phyloP scores from a whole-genome alignment of 2,888 invertebrate species.

The Netelia melanura region DNA sequence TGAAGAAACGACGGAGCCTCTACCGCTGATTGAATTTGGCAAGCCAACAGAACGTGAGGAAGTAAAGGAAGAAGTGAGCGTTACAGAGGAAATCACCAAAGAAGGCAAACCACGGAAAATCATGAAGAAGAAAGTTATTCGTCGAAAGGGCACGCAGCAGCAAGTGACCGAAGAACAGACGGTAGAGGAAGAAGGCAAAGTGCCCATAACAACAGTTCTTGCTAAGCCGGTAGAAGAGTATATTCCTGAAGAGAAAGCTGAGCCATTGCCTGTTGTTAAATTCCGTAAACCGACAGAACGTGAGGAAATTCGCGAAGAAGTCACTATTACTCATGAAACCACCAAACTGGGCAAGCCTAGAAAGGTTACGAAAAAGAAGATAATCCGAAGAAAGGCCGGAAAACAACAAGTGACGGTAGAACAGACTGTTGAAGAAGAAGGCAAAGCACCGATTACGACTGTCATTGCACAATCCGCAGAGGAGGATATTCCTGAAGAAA shows the following conservation, averaged over 20 bases:
- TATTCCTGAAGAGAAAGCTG: constrained; percentile 62
- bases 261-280: constrained; percentile 51
- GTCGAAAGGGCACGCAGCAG: constrained; percentile 82
- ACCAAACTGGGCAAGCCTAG: constrained; percentile 80
- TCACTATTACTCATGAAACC: constrained; percentile 83
- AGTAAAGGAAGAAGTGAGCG: constrained; percentile 71
- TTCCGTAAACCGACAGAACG: constrained; percentile 51
- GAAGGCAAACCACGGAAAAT: constrained; percentile 73
- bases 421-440: constrained; percentile 69
- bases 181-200: constrained; percentile 83
- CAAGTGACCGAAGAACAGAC: constrained; percentile 84
- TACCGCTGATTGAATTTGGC: constrained; percentile 40
- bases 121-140: constrained; percentile 83
- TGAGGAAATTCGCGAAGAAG: constrained; percentile 80
- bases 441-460: constrained; percentile 50
- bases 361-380: constrained; percentile 76
- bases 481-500: constrained; percentile 63
- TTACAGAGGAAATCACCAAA: constrained; percentile 73
- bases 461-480: constrained; percentile 63
- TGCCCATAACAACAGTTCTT: constrained; percentile 81
- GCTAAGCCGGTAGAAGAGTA: constrained; percentile 75
- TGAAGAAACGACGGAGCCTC: constrained; percentile 44
- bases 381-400: constrained; percentile 76
- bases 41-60: constrained; percentile 73
- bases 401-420: constrained; percentile 79